Evolutionary conservation across 1,140 invertebrate species (phyloP), one percentile per base, ranked within the genome.

Genomic region (Holcopasites calliopsidis): DNA sequence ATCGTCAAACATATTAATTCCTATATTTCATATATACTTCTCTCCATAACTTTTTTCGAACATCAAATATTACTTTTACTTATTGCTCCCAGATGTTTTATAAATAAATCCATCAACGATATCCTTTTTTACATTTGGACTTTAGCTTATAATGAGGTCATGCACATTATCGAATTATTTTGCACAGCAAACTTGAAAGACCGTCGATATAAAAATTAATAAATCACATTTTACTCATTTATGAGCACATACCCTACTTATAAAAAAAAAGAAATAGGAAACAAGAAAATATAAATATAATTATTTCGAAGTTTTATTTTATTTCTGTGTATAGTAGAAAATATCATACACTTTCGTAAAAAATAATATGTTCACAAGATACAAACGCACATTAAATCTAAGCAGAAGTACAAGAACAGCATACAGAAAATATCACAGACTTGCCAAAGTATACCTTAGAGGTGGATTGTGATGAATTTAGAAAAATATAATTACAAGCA

Each of bases 391-490:
- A 35, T 5, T 18, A 33, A 28, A 6, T 21, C 31, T 2, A 40
- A 50, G 8, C n/a, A 21, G 10, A 49, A 50, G 33, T n/a, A 40
- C 13, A 62, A 50, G 35, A 52, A 13, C 18, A 65, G 42, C n/a
- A 42, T 13, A 55, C 18, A 42, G 0, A n/a, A 35, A 55, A 33
- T 44, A 65, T 73, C 49, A 26, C 47, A 64, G 26, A 13, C 23
- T 68, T 68, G 28, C 13, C 26, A 23, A 66, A 74, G 18, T 18
- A 26, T 58, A 35, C 21, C 38, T 33, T 70, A 33, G 18, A 58
- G 8, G n/a, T 58, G 47, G 28, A 44, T 13, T 35, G 13, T 44
- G 50, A 61, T 2, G 31, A 68, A 13, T 40, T 54, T 5, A 52
- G 1, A 44, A 44, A 62, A 18, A 42, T 42, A 44, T 28, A 16